Evolutionary conservation across 1,140 invertebrate species (phyloP).

Genomic region (Dreissena rostriformis): DNA sequence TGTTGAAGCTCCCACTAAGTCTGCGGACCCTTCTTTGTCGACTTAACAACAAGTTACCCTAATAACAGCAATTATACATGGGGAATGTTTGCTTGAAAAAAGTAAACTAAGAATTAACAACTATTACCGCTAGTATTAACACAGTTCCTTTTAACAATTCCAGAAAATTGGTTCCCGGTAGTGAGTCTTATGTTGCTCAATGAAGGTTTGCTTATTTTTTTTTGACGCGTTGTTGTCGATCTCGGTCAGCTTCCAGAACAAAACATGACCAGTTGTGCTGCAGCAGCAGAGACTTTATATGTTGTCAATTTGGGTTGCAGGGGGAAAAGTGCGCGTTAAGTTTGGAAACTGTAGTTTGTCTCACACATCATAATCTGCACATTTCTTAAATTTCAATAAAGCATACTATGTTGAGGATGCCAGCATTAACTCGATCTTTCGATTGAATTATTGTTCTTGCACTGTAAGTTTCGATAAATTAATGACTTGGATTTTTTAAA

Average conservation of each 20-base stretch:
- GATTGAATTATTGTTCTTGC: too few relatives aligned
- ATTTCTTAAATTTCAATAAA: slow-evolving; percentile 90
- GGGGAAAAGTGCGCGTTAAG: slow-evolving; percentile 96
- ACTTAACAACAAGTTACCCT: too few relatives aligned
- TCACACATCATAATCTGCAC: slow-evolving; percentile 93
- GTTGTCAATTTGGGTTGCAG: slow-evolving; percentile 96
- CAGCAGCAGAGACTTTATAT: slow-evolving; percentile 93
- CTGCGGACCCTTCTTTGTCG: too few relatives aligned
- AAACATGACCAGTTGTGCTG: slow-evolving; percentile 97
- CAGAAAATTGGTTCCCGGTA: slow-evolving; percentile 77
- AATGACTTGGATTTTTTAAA: too few relatives aligned
- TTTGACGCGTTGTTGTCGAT: slow-evolving; percentile 90
- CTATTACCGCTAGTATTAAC: slow-evolving; percentile 93
- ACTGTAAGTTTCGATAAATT: too few relatives aligned
- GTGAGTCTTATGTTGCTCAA: slow-evolving; percentile 71
- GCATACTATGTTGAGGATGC: neutral
- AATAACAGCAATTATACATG: too few relatives aligned
- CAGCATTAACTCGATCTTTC: too few relatives aligned
- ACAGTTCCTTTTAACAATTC: slow-evolving; percentile 93
- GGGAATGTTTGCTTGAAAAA: too few relatives aligned
- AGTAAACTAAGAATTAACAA: too few relatives aligned
- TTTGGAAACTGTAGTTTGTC: slow-evolving; percentile 92
- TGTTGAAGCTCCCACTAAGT: too few relatives aligned
- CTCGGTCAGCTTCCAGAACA: slow-evolving; percentile 89
- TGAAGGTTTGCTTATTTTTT: slow-evolving; percentile 89